A percentile compares a stretch with the other conserved stretches of the same genome.
Evolutionary conservation across 2,797 vertebrate species (phyloP).

Genomic region (Natrix natrix): DNA sequence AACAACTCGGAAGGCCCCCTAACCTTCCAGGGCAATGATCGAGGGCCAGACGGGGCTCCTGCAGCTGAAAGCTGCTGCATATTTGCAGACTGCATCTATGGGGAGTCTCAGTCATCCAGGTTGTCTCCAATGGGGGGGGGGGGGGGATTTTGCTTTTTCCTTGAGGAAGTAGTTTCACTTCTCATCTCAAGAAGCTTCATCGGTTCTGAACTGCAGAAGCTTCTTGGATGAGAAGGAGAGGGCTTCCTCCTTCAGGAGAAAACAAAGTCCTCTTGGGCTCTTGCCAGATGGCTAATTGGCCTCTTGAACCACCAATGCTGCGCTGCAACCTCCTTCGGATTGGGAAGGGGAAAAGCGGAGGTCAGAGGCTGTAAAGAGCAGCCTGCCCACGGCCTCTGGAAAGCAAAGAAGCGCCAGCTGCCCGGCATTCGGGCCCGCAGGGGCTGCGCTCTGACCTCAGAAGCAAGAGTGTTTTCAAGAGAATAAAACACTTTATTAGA

Average conservation of each 20-base stretch:
- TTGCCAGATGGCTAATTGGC: not conserved
- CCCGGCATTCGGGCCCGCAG: too few species aligned
- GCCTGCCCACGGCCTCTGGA: not conserved
- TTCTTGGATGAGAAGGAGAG: too few species aligned
- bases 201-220: too few species aligned
- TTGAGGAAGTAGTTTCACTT: too few species aligned
- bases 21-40: not conserved
- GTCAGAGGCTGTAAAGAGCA: not conserved
- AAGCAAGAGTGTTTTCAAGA: not conserved
- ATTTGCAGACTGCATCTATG: too few species aligned
- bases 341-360: not conserved
- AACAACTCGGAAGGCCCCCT: not conserved
- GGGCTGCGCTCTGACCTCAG: not conserved
- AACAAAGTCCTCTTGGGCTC: not conserved
- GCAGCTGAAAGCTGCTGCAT: not conserved
- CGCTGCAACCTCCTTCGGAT: not conserved
- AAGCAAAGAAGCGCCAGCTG: not conserved
- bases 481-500: slow-evolving; percentile 30
- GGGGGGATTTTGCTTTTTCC: too few species aligned
- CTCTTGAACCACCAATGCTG: not conserved
- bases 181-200: too few species aligned
- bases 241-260: too few species aligned
- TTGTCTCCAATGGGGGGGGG: too few species aligned
- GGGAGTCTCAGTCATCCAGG: too few species aligned
- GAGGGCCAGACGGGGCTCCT: not conserved